These are phyloP conservation scores for Nematostella vectensis DNA, from an alignment of 92 coral and sea anemone species.

Conservation along the genomic window DNA sequence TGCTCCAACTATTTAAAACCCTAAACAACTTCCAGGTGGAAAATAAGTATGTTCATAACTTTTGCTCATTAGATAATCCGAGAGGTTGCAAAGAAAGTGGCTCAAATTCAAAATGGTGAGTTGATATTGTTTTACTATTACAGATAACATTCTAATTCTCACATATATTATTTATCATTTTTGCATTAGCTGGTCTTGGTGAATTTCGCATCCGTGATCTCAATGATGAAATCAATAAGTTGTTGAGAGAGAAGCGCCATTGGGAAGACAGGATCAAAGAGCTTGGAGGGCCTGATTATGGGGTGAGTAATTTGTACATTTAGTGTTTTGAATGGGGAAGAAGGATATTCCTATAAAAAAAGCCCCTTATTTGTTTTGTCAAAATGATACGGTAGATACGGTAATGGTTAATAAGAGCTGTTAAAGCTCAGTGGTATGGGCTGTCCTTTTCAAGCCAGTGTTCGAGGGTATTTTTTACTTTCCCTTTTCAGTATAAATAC, in stretches of 20 bases:
- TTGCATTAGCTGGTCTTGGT: constrained; percentile 83
- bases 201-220: constrained; percentile 94
- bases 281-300: constrained; percentile 95
- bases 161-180: neutral
- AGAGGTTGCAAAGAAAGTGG: constrained; percentile 98
- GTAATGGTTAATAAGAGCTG: neutral
- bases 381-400: neutral
- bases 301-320: constrained; percentile 31
- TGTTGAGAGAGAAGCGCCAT: constrained; percentile 85
- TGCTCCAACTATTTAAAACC: too few species aligned
- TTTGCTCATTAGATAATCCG: constrained; percentile 61
- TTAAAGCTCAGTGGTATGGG: too few species aligned
- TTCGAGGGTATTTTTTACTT: too few species aligned
- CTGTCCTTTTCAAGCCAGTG: too few species aligned
- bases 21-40: too few species aligned
- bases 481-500: too few species aligned
- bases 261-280: constrained; percentile 97
- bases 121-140: neutral
- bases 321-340: too few species aligned
- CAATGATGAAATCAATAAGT: constrained; percentile 93
- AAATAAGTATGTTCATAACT: too few species aligned
- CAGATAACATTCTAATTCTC: constrained; percentile 96
- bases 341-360: too few species aligned
- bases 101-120: constrained; percentile 97
- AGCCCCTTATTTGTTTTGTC: constrained; percentile 1